phyloP scores from a whole-genome alignment of 2,888 invertebrate species.

The Chrysolina haemoptera region DNA sequence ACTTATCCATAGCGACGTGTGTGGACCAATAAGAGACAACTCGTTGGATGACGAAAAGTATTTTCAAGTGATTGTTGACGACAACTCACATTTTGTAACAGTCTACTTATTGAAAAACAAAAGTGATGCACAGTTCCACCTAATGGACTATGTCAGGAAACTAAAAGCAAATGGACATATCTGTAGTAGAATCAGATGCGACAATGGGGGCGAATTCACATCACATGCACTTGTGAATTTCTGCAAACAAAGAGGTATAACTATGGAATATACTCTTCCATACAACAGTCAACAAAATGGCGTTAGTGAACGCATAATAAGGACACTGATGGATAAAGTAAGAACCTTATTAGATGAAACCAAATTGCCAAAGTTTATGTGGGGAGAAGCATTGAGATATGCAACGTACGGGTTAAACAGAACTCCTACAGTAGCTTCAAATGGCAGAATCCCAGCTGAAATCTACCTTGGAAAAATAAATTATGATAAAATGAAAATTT shows the following conservation, averaged over 20 bases:
- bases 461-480: too few relatives aligned
- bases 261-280: background rate
- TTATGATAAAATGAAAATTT: too few relatives aligned
- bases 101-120: background rate
- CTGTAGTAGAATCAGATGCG: background rate
- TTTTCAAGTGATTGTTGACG: too few relatives aligned
- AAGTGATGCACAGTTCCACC: background rate
- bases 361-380: background rate
- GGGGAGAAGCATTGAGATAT: background rate
- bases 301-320: too few relatives aligned
- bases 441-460: too few relatives aligned
- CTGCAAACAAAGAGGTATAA: background rate
- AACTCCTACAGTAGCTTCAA: too few relatives aligned
- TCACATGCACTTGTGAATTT: too few relatives aligned
- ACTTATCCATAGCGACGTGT: background rate
- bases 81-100: too few relatives aligned
- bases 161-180: background rate
- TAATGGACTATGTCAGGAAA: background rate
- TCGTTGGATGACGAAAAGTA: too few relatives aligned
- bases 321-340: background rate
- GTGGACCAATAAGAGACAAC: too few relatives aligned
- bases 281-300: too few relatives aligned
- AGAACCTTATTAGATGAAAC: background rate
- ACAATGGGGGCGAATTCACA: background rate
- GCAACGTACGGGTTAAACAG: too few relatives aligned